phyloP scores from a whole-genome alignment of 2,113 vertebrate species.

The human region DNA sequence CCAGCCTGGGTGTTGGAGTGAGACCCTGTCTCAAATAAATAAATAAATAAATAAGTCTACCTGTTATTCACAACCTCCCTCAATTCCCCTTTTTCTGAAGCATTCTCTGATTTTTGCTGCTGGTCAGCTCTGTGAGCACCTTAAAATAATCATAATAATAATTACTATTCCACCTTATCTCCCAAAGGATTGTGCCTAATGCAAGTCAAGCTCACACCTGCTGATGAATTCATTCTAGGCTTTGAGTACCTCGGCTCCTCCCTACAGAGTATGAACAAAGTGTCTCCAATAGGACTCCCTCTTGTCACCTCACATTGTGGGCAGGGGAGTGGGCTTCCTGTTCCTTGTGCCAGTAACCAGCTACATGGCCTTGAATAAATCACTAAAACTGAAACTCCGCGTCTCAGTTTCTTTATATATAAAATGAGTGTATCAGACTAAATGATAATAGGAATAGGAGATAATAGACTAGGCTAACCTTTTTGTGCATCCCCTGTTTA shows the following conservation, averaged over 20 bases:
- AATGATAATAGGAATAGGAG: background rate
- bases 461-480: background rate
- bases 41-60: no score
- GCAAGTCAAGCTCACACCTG: background rate
- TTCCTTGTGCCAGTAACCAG: background rate
- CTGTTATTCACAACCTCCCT: background rate
- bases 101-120: background rate
- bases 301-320: fast-evolving
- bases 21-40: no score
- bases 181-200: background rate
- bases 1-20: no score
- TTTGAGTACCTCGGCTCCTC: background rate
- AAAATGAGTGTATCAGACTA: background rate
- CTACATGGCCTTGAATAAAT: background rate
- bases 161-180: background rate
- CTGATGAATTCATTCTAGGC: background rate
- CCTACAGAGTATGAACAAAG: background rate
- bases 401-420: background rate
- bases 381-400: background rate
- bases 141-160: background rate
- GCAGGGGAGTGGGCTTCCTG: no score
- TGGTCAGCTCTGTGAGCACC: background rate
- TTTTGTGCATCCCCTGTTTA: background rate
- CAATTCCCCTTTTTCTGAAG: background rate
- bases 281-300: background rate